Conservation (phyloP, 2,113 vertebrate species). For the Anhinga rufa region DNA sequence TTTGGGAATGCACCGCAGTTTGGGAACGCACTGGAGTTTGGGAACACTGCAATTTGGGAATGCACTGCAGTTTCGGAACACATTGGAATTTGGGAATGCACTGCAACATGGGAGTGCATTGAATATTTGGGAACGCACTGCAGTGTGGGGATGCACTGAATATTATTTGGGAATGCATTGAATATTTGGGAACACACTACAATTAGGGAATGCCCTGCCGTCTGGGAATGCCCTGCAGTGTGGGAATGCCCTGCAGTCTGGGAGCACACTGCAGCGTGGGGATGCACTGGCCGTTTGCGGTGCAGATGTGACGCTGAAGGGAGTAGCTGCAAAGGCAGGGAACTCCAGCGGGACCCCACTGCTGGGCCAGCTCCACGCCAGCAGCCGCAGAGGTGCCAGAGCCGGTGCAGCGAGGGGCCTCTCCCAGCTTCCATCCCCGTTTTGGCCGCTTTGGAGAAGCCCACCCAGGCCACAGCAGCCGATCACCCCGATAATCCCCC, state of each 20-base stretch:
- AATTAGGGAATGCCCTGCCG: too few relatives aligned
- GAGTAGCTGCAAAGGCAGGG: background rate
- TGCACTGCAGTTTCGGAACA: background rate
- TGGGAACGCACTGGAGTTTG: too few relatives aligned
- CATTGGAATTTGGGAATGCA: background rate
- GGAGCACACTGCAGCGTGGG: background rate
- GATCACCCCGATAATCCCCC: too few relatives aligned
- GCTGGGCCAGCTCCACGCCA: background rate
- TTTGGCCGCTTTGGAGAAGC: background rate
- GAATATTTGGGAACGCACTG: too few relatives aligned
- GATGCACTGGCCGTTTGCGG: background rate
- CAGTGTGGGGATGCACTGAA: too few relatives aligned
- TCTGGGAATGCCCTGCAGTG: rapidly evolving
- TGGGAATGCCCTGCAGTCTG: background rate
- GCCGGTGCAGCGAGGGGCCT: background rate
- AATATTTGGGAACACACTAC: too few relatives aligned
- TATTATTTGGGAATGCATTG: too few relatives aligned
- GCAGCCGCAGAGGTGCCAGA: background rate
- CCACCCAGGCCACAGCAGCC: background rate
- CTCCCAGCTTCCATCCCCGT: background rate
- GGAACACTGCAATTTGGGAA: background rate
- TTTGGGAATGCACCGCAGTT: too few relatives aligned
- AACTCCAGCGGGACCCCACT: background rate
- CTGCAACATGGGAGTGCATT: too few relatives aligned
- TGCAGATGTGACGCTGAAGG: background rate